phyloP scores from a whole-genome alignment of 2,888 invertebrate genomes.

The Oligia fasciuncula region DNA sequence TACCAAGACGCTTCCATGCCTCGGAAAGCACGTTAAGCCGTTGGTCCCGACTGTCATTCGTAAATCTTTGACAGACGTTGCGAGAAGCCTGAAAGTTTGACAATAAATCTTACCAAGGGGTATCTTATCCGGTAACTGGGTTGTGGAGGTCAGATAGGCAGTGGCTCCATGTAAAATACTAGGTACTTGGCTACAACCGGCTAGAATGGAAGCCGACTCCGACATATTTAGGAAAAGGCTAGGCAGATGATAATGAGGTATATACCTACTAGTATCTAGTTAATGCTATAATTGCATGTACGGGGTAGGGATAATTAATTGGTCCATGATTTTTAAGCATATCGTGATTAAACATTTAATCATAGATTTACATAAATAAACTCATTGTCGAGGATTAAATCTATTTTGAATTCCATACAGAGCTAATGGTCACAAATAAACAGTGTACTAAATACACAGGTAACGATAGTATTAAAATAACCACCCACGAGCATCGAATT shows the following conservation, averaged over 20 bases:
- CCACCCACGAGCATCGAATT: conserved; percentile 73
- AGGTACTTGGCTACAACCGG: background rate
- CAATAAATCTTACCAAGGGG: background rate
- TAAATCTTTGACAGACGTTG: background rate
- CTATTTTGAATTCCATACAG: conserved; percentile 40
- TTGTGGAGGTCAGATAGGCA: background rate
- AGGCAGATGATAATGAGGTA: background rate
- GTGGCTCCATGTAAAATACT: background rate
- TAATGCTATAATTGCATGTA: background rate
- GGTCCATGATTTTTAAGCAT: background rate
- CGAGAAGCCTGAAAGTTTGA: background rate
- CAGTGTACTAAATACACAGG: conserved; percentile 61
- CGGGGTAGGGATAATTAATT: background rate
- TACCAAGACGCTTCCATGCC: background rate
- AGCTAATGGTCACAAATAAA: conserved; percentile 69
- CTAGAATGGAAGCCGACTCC: too few relatives aligned
- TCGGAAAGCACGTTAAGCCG: background rate
- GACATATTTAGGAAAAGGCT: too few relatives aligned
- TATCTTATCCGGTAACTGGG: background rate
- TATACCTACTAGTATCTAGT: background rate
- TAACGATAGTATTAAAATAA: conserved; percentile 69
- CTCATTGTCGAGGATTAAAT: conserved; percentile 20
- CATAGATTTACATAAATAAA: conserved; percentile 17
- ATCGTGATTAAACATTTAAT: conserved; percentile 16
- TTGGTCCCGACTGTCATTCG: too few relatives aligned